Conservation (phyloP, 1,140 invertebrate species). For the Tetramorium simillimum region DNA sequence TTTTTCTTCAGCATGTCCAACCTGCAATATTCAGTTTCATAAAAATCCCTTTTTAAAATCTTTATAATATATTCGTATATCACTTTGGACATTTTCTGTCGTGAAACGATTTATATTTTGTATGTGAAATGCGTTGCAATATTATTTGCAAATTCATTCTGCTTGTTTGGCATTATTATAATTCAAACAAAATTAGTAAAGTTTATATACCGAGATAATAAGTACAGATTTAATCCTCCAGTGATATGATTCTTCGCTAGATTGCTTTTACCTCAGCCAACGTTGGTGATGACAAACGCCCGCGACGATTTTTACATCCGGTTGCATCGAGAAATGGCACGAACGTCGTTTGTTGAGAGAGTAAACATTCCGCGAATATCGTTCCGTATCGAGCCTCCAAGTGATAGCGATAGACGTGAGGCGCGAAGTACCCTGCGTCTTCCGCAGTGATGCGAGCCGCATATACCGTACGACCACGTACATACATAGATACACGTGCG, state of each 20-base stretch:
- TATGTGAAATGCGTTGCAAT: neutral
- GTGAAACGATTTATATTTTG: neutral
- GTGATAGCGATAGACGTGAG: slow-evolving; percentile 24
- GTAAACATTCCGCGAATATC: slow-evolving; percentile 52
- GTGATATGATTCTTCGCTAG: neutral
- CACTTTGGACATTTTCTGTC: neutral
- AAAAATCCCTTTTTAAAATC: neutral
- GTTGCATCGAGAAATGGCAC: slow-evolving; percentile 40
- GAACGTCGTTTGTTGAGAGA: slow-evolving; percentile 47
- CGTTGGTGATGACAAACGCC: slow-evolving; percentile 1
- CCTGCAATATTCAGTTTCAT: neutral
- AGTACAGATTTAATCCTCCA: slow-evolving; percentile 15
- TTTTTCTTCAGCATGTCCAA: neutral
- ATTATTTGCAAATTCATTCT: neutral
- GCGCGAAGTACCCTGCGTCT: slow-evolving; percentile 16
- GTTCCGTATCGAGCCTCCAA: slow-evolving; percentile 28
- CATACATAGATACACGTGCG: neutral
- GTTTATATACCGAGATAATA: neutral
- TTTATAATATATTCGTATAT: neutral
- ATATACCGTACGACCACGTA: neutral
- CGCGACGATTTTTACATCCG: slow-evolving; percentile 46
- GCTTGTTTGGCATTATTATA: neutral
- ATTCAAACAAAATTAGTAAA: neutral
- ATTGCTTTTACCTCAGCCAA: slow-evolving; percentile 30
- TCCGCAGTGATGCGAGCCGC: slow-evolving; percentile 4